These are phyloP conservation scores for Asarcornis scutulata DNA, from an alignment of 2,113 vertebrate species.

Conservation along the genomic window DNA sequence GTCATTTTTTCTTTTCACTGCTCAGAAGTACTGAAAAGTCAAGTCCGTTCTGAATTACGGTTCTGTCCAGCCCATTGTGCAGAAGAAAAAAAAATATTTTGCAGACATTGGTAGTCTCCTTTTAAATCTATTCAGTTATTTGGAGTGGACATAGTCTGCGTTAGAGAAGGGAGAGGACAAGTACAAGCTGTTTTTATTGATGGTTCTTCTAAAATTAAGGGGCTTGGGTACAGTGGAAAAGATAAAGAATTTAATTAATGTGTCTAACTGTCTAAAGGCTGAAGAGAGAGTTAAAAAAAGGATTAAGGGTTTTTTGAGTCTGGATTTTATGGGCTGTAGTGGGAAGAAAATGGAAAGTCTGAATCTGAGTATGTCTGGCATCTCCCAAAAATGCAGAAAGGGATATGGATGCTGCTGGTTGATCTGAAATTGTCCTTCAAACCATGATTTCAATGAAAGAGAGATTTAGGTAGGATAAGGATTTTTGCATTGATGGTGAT, in stretches of 20 bases:
- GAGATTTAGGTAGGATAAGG: background rate
- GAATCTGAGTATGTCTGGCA: background rate
- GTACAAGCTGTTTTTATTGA: background rate
- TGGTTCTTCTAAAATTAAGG: accelerated
- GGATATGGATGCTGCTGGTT: background rate
- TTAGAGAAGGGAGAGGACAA: background rate
- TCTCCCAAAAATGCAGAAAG: background rate
- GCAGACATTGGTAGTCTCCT: background rate
- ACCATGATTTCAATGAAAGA: background rate
- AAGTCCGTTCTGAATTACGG: background rate
- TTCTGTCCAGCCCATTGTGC: background rate
- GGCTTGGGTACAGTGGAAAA: background rate
- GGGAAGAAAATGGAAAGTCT: background rate
- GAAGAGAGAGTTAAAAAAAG: background rate
- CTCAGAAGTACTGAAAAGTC: background rate
- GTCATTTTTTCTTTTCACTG: background rate
- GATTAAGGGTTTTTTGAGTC: background rate
- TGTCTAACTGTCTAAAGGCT: background rate
- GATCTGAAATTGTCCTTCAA: background rate
- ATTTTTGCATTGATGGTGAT: background rate
- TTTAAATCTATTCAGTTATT: background rate
- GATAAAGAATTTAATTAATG: background rate
- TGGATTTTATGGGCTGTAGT: background rate
- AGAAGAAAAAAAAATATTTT: background rate
- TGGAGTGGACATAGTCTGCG: background rate